phyloP scores from a whole-genome alignment of 1,140 invertebrate species.

The Mya arenaria region DNA sequence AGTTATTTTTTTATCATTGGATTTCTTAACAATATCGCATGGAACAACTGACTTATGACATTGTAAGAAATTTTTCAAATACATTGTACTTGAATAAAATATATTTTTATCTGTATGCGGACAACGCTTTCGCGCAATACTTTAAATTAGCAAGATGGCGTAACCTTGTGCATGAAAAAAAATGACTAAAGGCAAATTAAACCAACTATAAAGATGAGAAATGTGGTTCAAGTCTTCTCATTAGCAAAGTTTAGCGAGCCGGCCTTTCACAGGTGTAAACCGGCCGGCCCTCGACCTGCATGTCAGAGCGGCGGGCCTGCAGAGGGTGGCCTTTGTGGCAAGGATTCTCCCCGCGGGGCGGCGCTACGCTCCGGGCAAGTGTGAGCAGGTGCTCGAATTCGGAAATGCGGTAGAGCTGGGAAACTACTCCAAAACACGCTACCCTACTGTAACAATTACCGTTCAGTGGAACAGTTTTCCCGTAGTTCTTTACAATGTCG shows the following conservation, averaged over 20 bases:
- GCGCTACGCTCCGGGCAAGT: slow-evolving; percentile 1
- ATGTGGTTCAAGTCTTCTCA: slow-evolving; percentile 37
- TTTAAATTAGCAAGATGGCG: no score
- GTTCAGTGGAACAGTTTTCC: slow-evolving; percentile 31
- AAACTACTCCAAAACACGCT: slow-evolving; percentile 12
- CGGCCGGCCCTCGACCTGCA: slow-evolving; percentile 34
- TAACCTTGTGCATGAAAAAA: no score
- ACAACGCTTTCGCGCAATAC: no score
- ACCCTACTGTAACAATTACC: slow-evolving; percentile 13
- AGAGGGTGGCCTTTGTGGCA: slow-evolving; percentile 20
- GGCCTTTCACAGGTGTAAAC: slow-evolving; percentile 48
- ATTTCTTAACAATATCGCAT: no score
- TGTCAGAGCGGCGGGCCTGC: slow-evolving; percentile 36
- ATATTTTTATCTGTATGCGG: no score
- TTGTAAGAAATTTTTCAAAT: no score
- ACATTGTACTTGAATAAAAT: no score
- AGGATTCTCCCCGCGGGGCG: slow-evolving; percentile 14
- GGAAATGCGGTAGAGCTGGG: slow-evolving; percentile 38
- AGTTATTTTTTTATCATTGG: no score
- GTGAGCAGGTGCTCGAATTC: slow-evolving; percentile 25
- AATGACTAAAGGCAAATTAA: no score
- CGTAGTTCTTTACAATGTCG: slow-evolving; percentile 31
- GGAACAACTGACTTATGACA: no score
- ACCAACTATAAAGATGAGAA: no score
- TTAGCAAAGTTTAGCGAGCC: slow-evolving; percentile 29